phyloP scores from a whole-genome alignment of 2,888 invertebrate genomes.

The Harpagoxenus sublaevis region DNA sequence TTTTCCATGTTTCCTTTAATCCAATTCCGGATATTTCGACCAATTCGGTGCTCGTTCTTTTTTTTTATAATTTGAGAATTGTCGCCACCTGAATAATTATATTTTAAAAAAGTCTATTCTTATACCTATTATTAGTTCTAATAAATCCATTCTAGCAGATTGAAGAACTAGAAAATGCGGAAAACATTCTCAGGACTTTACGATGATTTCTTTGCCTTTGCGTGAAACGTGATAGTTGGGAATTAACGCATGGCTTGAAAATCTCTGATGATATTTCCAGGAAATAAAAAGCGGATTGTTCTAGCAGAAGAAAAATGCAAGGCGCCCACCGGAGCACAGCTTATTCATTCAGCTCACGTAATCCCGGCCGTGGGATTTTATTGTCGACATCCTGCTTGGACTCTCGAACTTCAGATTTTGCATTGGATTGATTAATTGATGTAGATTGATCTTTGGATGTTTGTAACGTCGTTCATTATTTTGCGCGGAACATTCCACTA shows the following conservation, averaged over 20 bases:
- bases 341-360: neutral
- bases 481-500: neutral
- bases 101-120: neutral
- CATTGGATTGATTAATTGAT: neutral
- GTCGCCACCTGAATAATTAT: neutral
- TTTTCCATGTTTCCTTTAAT: neutral
- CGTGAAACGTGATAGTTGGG: neutral
- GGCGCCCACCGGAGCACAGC: neutral
- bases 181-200: neutral
- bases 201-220: neutral
- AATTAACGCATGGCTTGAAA: neutral
- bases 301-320: neutral
- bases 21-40: neutral
- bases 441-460: neutral
- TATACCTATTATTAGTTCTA: neutral
- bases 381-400: neutral
- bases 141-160: neutral
- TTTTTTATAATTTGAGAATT: neutral
- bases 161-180: neutral
- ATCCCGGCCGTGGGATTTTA: neutral
- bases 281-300: neutral
- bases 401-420: neutral
- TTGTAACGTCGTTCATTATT: neutral
- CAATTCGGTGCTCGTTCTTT: neutral
- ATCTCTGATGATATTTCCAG: neutral